A percentile compares a stretch with the other conserved stretches of the same genome.
phyloP scores from a whole-genome alignment of 1,140 invertebrate genomes.

The Tyrophagus putrescentiae region DNA sequence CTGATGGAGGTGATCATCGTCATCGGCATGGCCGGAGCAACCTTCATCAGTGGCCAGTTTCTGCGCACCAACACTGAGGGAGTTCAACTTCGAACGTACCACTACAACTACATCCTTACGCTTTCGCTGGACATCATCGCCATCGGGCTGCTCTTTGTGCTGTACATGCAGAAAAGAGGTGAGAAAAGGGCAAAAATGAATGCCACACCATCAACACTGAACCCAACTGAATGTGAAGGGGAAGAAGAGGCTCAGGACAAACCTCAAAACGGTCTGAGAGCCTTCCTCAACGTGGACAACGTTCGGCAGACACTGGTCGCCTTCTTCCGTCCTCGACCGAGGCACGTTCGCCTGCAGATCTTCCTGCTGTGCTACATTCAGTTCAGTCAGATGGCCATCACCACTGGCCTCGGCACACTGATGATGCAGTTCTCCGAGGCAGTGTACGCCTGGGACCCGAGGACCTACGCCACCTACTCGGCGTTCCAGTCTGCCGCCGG shows the following conservation, averaged over 20 bases:
- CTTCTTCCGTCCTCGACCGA: not conserved
- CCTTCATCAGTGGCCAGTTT: not conserved
- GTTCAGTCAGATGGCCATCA: not conserved
- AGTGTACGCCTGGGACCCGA: not conserved
- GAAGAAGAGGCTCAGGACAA: too few species aligned
- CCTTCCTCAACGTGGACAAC: too few species aligned
- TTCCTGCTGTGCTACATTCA: not conserved
- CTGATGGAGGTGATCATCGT: not conserved
- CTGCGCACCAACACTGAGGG: not conserved
- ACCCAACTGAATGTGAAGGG: too few species aligned
- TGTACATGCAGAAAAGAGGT: not conserved
- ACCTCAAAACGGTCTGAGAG: too few species aligned
- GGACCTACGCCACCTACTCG: not conserved
- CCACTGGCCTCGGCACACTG: not conserved
- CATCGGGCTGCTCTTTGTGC: not conserved
- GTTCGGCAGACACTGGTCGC: not conserved
- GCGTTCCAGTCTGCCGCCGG: not conserved
- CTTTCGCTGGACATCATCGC: not conserved
- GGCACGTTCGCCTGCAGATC: not conserved
- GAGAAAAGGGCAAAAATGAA: not conserved
- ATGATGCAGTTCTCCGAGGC: too few species aligned
- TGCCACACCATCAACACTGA: not conserved
- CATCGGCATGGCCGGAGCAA: not conserved
- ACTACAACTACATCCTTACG: not conserved
- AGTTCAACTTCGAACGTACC: not conserved